Percentiles rank a stretch among this genome's conserved stretches.
Evolutionary conservation across 2,113 vertebrate species (phyloP).

Genomic region (Oceanodroma tethys): DNA sequence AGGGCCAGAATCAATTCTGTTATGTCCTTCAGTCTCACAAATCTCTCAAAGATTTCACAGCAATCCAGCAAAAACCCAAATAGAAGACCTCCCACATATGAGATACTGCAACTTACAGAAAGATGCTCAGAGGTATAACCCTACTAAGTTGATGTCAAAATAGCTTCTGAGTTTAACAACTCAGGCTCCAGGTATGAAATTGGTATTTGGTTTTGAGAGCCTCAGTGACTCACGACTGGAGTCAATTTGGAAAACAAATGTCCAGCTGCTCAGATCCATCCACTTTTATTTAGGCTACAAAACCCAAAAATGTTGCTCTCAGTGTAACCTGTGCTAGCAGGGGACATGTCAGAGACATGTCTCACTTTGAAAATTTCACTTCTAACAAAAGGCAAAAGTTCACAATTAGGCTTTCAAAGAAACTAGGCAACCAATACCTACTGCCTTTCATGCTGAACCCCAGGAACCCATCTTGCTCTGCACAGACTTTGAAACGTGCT

Average conservation of each 20-base stretch:
- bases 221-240: not conserved
- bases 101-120: not conserved
- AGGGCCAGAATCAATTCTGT: not conserved
- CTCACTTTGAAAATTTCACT: not conserved
- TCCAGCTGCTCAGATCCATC: not conserved
- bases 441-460: not conserved
- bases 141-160: not conserved
- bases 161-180: not conserved
- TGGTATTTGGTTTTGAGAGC: not conserved
- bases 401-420: not conserved
- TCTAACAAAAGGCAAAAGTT: not conserved
- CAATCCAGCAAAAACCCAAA: not conserved
- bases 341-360: fast-evolving
- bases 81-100: not conserved
- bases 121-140: not conserved
- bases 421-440: not conserved
- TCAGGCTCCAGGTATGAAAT: not conserved
- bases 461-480: not conserved
- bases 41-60: not conserved
- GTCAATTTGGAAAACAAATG: not conserved
- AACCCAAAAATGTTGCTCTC: fast-evolving
- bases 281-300: not conserved
- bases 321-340: not conserved
- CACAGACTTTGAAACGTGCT: not conserved
- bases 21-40: not conserved